A percentile compares a stretch with the other conserved stretches of the same genome.
These are phyloP conservation scores for Chironex yamaguchii DNA, from an alignment of 30 jellyfish, hydroid and myxozoan genomes.

Conservation along the genomic window DNA sequence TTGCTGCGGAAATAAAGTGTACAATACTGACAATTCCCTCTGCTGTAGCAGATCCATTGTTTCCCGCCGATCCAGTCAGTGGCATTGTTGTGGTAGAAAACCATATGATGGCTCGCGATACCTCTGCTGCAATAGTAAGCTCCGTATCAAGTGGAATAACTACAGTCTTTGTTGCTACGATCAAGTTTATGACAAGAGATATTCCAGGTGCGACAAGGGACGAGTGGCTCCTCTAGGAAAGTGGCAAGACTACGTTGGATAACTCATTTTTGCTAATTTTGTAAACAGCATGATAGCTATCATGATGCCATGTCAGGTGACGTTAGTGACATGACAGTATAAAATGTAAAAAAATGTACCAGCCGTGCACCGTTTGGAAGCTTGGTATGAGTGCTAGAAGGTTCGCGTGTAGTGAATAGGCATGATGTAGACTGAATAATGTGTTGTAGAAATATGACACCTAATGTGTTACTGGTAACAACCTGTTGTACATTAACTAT, in stretches of 20 bases:
- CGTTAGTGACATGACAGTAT: no score
- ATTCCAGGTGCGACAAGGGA: slow-evolving; percentile 61
- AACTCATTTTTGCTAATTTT: no score
- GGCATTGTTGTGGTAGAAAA: not conserved
- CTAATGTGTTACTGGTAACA: no score
- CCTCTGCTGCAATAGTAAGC: slow-evolving; percentile 65
- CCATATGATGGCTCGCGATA: not conserved
- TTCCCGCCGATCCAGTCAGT: not conserved
- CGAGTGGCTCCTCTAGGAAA: slow-evolving; percentile 61
- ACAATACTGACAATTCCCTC: not conserved
- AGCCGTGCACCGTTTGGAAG: no score
- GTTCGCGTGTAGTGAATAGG: no score
- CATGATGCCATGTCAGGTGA: no score
- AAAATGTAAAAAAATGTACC: no score
- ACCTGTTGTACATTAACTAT: no score
- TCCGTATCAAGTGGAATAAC: not conserved
- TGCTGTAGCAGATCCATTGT: not conserved
- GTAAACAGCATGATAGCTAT: no score
- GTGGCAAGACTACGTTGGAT: slow-evolving; percentile 3
- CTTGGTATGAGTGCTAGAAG: no score
- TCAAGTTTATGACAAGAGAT: slow-evolving; percentile 67
- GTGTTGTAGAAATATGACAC: no score
- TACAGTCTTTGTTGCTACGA: slow-evolving; percentile 62
- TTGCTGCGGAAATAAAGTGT: not conserved
- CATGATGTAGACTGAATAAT: no score